phyloP scores from a whole-genome alignment of 1,140 invertebrate genomes.

The Euura saliciscinereae region DNA sequence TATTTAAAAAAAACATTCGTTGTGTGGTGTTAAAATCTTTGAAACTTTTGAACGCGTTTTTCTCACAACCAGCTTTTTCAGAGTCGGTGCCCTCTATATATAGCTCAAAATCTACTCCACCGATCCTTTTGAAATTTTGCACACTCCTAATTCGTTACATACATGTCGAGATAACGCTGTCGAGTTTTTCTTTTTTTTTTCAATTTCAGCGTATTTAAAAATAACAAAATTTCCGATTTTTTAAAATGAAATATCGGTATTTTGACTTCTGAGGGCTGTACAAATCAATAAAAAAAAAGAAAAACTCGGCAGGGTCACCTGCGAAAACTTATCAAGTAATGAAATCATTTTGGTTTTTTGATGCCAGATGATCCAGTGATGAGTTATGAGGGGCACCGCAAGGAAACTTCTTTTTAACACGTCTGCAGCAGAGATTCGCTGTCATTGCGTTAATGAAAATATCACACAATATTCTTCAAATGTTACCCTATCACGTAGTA shows the following conservation, averaged over 20 bases:
- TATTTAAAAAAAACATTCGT: constrained; percentile 19
- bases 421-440: background rate
- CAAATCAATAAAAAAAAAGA: constrained; percentile 19
- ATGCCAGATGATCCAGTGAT: constrained; percentile 12
- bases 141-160: constrained; percentile 21
- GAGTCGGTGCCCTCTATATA: constrained; percentile 22
- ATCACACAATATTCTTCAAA: constrained; percentile 9
- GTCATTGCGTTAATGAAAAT: background rate
- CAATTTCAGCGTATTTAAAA: constrained; percentile 19
- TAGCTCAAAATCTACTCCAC: constrained; percentile 23
- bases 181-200: constrained; percentile 19
- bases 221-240: constrained; percentile 21
- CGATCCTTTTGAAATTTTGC: constrained; percentile 28
- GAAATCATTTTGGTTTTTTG: constrained; percentile 11
- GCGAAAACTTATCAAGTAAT: constrained; percentile 9
- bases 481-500: constrained; percentile 8
- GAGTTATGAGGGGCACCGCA: constrained; percentile 13
- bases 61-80: constrained; percentile 22
- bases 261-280: constrained; percentile 19
- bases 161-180: constrained; percentile 18
- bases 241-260: constrained; percentile 15
- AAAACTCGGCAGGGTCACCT: constrained; percentile 10
- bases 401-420: background rate
- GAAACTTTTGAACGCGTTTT: constrained; percentile 11
- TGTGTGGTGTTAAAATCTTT: constrained; percentile 24